Conservation (phyloP, 2,113 vertebrate genomes). For the Myotis yumanensis region DNA sequence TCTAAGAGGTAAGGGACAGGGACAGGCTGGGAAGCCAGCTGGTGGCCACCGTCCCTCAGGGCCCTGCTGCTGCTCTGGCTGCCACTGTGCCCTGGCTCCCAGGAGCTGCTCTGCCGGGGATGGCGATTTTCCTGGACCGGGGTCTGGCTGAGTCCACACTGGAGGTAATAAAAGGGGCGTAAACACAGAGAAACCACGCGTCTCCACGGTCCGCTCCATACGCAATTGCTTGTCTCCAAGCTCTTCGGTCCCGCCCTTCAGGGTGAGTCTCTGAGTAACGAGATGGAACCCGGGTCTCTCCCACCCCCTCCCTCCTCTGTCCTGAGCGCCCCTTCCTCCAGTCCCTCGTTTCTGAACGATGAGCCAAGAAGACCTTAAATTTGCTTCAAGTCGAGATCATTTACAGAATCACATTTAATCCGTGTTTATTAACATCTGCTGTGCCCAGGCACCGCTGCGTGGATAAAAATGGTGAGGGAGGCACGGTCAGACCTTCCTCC, state of each 20-base stretch:
- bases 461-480: neutral
- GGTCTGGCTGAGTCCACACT: neutral
- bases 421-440: constrained; percentile 13
- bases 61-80: neutral
- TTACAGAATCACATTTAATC: neutral
- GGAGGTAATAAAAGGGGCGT: neutral
- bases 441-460: neutral
- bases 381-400: neutral
- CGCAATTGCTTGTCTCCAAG: neutral
- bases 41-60: neutral
- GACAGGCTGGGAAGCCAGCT: neutral
- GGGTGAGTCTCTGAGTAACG: neutral
- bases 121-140: neutral
- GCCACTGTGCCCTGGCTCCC: neutral
- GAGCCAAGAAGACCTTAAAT: constrained; percentile 30
- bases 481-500: neutral
- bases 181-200: neutral
- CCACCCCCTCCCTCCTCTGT: neutral
- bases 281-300: neutral
- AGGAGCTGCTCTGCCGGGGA: neutral
- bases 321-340: neutral
- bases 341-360: neutral
- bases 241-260: neutral
- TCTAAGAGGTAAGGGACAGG: neutral
- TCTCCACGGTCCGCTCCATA: neutral